Base-by-base conservation (phyloP, 1,140 invertebrate genomes). In the Dysdera silvatica region DNA sequence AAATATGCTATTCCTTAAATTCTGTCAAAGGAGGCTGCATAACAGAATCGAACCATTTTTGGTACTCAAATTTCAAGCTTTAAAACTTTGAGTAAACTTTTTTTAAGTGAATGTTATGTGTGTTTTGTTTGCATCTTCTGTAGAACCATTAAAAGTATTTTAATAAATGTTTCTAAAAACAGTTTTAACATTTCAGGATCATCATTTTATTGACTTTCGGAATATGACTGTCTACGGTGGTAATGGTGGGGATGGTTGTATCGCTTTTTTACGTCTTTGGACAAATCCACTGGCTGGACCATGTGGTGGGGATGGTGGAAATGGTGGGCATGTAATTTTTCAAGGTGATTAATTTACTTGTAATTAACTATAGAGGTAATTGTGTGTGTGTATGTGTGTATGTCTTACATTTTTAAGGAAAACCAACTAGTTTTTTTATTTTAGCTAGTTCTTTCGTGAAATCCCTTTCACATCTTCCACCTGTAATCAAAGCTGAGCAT, bases 231-330 rank as follows among this genome's bases (percentile, higher is more conserved):
- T 84, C 2, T 72, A 79, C 2, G 96, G 84, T 6, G 96, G 96
- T 0, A 85, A 85, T 52, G 96, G 96, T 7, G 96, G 96, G 2
- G 83, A 98, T 80, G 96, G 96, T 0, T 83, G 82, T 65, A 85
- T 96, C 60, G 89, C 88, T 0, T 95, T 99, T 74, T 71, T 91
- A 3, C 83, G 80, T 55, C 71, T 87, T 10, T 91, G 82, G 78
- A 78, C 78, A 18, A 93, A 94, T 71, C 90, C 93, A 66, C 81
- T 80, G 61, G 95, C 88, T 0, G 96, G 96, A 7, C 95, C 95
- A 0, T 90, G 95, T 78, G 95, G 95, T 4, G 96, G 95, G 0
- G 90, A 98, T 78, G 96, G 95, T 12, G 96, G 96, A 1, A 84
- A 94, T 73, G 96, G 96, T n/a, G 95, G 90, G 0, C 95, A 98